These are phyloP conservation scores for Centroberyx gerrardi DNA, from an alignment of 2,797 vertebrate species.

Conservation along the genomic window DNA sequence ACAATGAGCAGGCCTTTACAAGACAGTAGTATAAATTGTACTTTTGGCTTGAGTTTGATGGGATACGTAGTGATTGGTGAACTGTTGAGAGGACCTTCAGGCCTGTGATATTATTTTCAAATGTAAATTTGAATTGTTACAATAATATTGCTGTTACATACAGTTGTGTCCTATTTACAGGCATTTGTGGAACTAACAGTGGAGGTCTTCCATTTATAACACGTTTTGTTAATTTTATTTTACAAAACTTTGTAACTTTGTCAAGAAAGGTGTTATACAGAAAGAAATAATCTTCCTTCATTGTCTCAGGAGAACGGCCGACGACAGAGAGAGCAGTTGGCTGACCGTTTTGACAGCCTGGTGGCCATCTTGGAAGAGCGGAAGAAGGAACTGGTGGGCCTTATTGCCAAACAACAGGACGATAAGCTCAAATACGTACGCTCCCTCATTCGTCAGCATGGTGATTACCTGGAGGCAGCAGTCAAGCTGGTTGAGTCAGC, in stretches of 20 bases:
- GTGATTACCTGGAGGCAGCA: slow-evolving; percentile 89
- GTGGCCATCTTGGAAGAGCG: slow-evolving; percentile 90
- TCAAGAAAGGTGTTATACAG: neutral
- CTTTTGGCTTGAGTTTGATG: too few relatives aligned
- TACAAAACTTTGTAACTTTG: neutral
- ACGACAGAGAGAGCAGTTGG: slow-evolving; percentile 87
- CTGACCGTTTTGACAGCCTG: slow-evolving; percentile 84
- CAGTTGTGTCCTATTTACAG: too few relatives aligned
- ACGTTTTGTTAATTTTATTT: neutral
- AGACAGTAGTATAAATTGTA: neutral
- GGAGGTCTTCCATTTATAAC: too few relatives aligned
- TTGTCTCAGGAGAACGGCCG: slow-evolving; percentile 87
- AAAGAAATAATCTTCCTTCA: neutral
- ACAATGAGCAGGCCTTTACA: neutral
- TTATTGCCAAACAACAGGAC: slow-evolving; percentile 88
- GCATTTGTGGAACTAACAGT: too few relatives aligned
- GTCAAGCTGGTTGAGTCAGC: slow-evolving; percentile 91
- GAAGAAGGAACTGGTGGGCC: slow-evolving; percentile 89
- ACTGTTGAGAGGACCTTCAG: too few relatives aligned
- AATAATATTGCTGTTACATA: too few relatives aligned
- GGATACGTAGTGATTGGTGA: too few relatives aligned
- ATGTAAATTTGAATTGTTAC: too few relatives aligned
- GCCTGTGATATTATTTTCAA: too few relatives aligned
- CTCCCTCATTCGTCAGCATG: slow-evolving; percentile 86
- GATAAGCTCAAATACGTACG: slow-evolving; percentile 86